These are phyloP conservation scores for Mesorhabditis spiculigera DNA, from an alignment of 2,888 invertebrate genomes.

Conservation along the genomic window DNA sequence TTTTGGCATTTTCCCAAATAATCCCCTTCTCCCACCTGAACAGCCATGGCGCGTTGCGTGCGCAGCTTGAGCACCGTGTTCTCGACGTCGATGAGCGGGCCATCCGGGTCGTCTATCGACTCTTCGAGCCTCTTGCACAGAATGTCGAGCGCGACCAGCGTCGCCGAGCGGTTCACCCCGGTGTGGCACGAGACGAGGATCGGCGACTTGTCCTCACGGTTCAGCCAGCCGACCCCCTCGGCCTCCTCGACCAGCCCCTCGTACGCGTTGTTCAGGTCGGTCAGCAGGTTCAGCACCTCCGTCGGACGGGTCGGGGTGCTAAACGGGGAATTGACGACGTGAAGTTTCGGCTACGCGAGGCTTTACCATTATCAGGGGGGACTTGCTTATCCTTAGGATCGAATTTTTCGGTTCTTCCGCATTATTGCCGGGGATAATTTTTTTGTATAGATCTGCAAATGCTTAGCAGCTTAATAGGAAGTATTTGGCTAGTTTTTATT, in stretches of 20 bases:
- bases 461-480: too few species aligned
- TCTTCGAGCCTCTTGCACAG: conserved; percentile 35
- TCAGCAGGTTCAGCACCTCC: conserved; percentile 33
- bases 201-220: conserved; percentile 22
- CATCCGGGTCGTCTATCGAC: conserved; percentile 15
- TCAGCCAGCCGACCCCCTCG: conserved; percentile 24
- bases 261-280: conserved; percentile 40
- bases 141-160: conserved; percentile 44
- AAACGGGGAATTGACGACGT: too few species aligned
- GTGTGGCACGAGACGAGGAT: conserved; percentile 41
- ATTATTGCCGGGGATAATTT: too few species aligned
- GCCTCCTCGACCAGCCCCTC: conserved; percentile 24
- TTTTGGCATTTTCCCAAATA: too few species aligned
- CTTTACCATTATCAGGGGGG: conserved; percentile 10
- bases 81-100: conserved; percentile 34
- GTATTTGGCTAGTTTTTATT: too few species aligned
- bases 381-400: too few species aligned
- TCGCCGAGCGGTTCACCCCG: conserved; percentile 40
- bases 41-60: conserved; percentile 40
- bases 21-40: conserved; percentile 17
- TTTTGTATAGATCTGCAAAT: too few species aligned
- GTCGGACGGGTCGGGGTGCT: conserved; percentile 18
- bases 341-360: too few species aligned
- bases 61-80: conserved; percentile 41
- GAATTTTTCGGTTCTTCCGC: not conserved